Evolutionary conservation across 2,113 vertebrate genomes (phyloP).

Genomic region (Limanda limanda): DNA sequence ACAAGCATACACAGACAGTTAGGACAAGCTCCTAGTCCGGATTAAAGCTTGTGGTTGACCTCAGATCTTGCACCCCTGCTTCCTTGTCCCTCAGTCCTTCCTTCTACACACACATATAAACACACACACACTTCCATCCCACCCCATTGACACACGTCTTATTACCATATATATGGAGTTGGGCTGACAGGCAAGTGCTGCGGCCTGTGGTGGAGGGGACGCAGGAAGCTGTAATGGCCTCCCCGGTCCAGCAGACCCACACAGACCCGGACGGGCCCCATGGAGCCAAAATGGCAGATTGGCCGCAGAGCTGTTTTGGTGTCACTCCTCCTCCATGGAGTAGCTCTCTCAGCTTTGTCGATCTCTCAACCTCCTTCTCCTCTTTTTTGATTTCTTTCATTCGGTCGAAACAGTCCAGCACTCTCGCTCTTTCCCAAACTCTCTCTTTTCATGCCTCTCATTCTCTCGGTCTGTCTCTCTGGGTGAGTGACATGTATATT

Average conservation of each 20-base stretch:
- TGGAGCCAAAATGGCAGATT: constrained; percentile 52
- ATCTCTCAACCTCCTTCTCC: background rate
- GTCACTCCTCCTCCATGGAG: constrained; percentile 8
- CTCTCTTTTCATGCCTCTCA: background rate
- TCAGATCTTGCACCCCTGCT: constrained; percentile 22
- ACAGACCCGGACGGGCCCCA: constrained; percentile 40
- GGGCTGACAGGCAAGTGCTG: constrained; percentile 52
- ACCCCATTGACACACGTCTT: constrained; percentile 48
- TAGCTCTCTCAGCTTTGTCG: background rate
- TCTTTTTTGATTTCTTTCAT: constrained; percentile 3
- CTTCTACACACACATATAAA: constrained; percentile 22
- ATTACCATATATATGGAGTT: constrained; percentile 85
- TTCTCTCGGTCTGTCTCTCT: constrained; percentile 17
- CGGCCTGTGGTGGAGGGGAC: constrained; percentile 53
- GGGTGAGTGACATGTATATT: constrained; percentile 80
- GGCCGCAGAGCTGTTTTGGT: constrained; percentile 31
- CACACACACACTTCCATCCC: constrained; percentile 11
- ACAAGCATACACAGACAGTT: constrained; percentile 3
- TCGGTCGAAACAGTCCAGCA: constrained; percentile 30
- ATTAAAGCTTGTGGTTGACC: constrained; percentile 48
- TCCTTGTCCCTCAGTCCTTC: constrained; percentile 5
- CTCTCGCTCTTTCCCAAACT: constrained; percentile 9
- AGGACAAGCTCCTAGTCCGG: constrained; percentile 8
- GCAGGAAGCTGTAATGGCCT: constrained; percentile 56
- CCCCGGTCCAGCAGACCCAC: constrained; percentile 50